Conservation (phyloP, 2,888 invertebrate species). For the Galerucella calmariensis region DNA sequence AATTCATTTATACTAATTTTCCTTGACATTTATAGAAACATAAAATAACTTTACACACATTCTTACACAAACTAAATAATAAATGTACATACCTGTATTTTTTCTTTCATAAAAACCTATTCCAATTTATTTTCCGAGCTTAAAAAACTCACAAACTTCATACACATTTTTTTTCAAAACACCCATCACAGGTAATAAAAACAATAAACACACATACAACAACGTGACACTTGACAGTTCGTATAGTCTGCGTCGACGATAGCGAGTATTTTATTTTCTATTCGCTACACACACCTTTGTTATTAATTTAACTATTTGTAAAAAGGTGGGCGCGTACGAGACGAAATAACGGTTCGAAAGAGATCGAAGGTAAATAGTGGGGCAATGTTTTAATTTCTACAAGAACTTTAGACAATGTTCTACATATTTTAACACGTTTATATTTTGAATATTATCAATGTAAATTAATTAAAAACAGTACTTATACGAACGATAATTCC, state of each 20-base stretch:
- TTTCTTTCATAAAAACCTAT: slow-evolving; percentile 11
- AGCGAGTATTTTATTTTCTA: slow-evolving; percentile 16
- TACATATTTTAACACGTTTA: too few relatives aligned
- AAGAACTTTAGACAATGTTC: neutral
- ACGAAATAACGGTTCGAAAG: neutral
- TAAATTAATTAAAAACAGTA: too few relatives aligned
- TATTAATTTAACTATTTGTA: slow-evolving; percentile 29
- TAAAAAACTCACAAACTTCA: neutral
- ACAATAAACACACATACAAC: slow-evolving; percentile 1
- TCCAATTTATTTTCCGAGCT: neutral
- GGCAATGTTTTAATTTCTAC: neutral
- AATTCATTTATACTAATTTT: too few relatives aligned
- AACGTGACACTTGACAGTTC: slow-evolving; percentile 14
- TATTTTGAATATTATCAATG: too few relatives aligned
- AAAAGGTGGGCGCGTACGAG: neutral
- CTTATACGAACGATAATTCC: too few relatives aligned
- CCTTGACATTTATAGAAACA: too few relatives aligned
- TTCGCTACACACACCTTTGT: slow-evolving; percentile 31
- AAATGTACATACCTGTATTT: too few relatives aligned
- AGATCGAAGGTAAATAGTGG: neutral
- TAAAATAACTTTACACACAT: too few relatives aligned
- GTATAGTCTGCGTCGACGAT: neutral
- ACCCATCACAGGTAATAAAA: neutral
- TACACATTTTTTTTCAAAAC: neutral
- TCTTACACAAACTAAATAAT: too few relatives aligned